A percentile compares a stretch with the other conserved stretches of the same genome.
Conservation (phyloP, 2,113 vertebrate genomes). For the Chaenocephalus aceratus region DNA sequence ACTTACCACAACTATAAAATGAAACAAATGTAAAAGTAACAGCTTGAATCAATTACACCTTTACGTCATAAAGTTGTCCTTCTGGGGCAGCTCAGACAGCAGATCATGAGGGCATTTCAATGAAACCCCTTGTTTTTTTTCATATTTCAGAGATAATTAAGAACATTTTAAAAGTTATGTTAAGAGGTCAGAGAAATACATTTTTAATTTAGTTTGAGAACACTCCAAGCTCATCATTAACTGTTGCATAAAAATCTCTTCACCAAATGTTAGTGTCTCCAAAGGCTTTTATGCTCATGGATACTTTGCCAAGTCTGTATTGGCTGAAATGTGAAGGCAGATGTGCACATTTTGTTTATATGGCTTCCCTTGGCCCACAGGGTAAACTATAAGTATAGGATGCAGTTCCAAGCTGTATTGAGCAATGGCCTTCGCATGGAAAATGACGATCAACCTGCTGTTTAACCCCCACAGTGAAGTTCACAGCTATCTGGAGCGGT, state of each 20-base stretch:
- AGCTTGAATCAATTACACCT: slow-evolving; percentile 1
- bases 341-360: slow-evolving; percentile 19
- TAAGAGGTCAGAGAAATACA: background rate
- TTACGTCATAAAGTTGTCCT: background rate
- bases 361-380: background rate
- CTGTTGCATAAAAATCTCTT: background rate
- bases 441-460: slow-evolving; percentile 63
- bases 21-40: slow-evolving; percentile 1
- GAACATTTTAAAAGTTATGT: background rate
- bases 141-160: slow-evolving; percentile 12
- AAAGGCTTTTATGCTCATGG: background rate
- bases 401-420: slow-evolving; percentile 32
- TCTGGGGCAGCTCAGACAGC: background rate
- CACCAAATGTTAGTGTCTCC: background rate
- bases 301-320: background rate
- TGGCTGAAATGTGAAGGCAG: slow-evolving; percentile 24
- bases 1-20: slow-evolving; percentile 10
- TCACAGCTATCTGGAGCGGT: slow-evolving; percentile 60
- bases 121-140: background rate
- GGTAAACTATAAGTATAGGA: slow-evolving; percentile 19
- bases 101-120: background rate
- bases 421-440: slow-evolving; percentile 69
- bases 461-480: slow-evolving; percentile 69
- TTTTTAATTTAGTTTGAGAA: background rate
- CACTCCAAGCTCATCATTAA: background rate